Evolutionary conservation across 2,888 invertebrate genomes (phyloP).

Genomic region (Drosophila silvestris): DNA sequence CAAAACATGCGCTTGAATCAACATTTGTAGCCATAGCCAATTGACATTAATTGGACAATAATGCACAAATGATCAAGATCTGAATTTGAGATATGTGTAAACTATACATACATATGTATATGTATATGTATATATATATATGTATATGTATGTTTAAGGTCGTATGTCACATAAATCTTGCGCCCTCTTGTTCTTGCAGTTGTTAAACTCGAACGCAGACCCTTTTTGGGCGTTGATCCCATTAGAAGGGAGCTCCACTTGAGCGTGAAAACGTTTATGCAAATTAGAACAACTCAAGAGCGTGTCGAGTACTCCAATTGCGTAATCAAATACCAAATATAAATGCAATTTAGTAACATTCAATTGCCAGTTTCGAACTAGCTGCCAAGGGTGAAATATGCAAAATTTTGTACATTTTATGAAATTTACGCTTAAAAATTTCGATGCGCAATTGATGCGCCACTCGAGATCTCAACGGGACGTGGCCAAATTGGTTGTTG

Average conservation of each 20-base stretch:
- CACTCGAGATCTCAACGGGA: slow-evolving; percentile 64
- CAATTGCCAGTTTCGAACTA: slow-evolving; percentile 24
- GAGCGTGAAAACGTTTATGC: slow-evolving; percentile 68
- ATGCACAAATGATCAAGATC: slow-evolving; percentile 38
- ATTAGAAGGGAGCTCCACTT: slow-evolving; percentile 42
- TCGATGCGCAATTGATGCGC: slow-evolving; percentile 78
- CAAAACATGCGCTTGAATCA: slow-evolving; percentile 34
- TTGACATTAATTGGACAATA: slow-evolving; percentile 74
- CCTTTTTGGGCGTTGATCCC: slow-evolving; percentile 11
- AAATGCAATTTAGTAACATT: slow-evolving; percentile 55
- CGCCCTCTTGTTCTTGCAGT: too few relatives aligned
- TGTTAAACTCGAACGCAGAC: slow-evolving; percentile 6
- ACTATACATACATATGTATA: background rate
- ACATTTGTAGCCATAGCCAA: slow-evolving; percentile 41
- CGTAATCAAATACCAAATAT: slow-evolving; percentile 56
- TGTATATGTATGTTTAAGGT: background rate
- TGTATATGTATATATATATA: background rate
- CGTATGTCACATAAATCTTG: slow-evolving; percentile 24
- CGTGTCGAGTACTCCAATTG: slow-evolving; percentile 71
- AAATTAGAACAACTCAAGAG: slow-evolving; percentile 64
- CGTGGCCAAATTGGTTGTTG: slow-evolving; percentile 68
- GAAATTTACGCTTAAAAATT: slow-evolving; percentile 69
- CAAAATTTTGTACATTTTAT: slow-evolving; percentile 43
- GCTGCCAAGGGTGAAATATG: slow-evolving; percentile 56
- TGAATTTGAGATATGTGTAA: slow-evolving; percentile 17